A percentile compares a stretch with the other conserved stretches of the same genome.
These are phyloP conservation scores for Sepiola atlantica DNA, from an alignment of 2,888 invertebrate species.

Conservation along the genomic window DNA sequence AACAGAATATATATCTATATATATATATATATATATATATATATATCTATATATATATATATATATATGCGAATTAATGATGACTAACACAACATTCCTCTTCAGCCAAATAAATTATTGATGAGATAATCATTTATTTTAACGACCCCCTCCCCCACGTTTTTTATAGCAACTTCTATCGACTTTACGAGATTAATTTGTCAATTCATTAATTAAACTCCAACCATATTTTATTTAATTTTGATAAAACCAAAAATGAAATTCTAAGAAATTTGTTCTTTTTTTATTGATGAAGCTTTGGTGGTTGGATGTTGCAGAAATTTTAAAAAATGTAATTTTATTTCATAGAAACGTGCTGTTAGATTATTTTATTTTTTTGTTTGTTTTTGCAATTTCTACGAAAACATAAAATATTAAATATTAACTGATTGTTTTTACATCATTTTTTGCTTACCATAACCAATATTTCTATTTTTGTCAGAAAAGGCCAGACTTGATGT, in stretches of 20 bases:
- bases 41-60: neutral
- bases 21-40: neutral
- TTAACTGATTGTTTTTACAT: too few relatives aligned
- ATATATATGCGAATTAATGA: too few relatives aligned
- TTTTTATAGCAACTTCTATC: too few relatives aligned
- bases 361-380: too few relatives aligned
- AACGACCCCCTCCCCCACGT: neutral
- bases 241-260: neutral
- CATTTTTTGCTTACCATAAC: too few relatives aligned
- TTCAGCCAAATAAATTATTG: too few relatives aligned
- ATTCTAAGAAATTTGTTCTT: neutral
- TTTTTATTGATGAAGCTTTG: neutral
- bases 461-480: too few relatives aligned
- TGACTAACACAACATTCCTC: too few relatives aligned
- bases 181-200: neutral
- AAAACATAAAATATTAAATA: too few relatives aligned
- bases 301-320: constrained; percentile 32
- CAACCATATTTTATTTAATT: neutral
- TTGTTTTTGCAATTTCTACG: too few relatives aligned
- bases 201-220: neutral
- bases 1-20: neutral
- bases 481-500: too few relatives aligned
- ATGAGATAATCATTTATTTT: neutral
- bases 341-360: neutral
- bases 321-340: neutral